Evolutionary conservation across 1,140 invertebrate genomes (phyloP).

Genomic region (Diplogasteroides magnus): DNA sequence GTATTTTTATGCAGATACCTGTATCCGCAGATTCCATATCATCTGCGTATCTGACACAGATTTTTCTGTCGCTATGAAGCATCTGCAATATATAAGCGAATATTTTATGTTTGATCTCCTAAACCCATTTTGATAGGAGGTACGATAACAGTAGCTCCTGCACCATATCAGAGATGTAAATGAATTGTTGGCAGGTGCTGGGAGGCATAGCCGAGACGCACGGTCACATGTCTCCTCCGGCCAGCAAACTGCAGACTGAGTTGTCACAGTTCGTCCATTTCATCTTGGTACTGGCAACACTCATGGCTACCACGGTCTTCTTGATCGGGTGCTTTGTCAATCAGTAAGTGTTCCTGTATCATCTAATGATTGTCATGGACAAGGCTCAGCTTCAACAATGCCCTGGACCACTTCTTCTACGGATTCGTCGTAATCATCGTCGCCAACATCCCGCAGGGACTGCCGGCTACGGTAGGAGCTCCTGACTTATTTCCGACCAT

Average conservation of each 20-base stretch:
- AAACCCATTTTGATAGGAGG: too few relatives aligned
- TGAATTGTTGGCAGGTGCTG: background rate
- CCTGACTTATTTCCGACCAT: too few relatives aligned
- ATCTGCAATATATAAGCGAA: too few relatives aligned
- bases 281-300: conserved; percentile 36
- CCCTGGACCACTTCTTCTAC: conserved; percentile 12
- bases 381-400: background rate
- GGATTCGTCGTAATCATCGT: conserved; percentile 37
- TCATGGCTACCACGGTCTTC: conserved; percentile 22
- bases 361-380: too few relatives aligned
- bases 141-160: too few relatives aligned
- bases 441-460: conserved; percentile 75
- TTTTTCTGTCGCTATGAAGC: too few relatives aligned
- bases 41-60: too few relatives aligned
- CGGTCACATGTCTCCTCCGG: conserved; percentile 43
- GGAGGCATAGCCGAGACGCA: conserved; percentile 35
- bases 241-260: conserved; percentile 37
- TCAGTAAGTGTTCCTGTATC: conserved; percentile 4
- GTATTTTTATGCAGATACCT: too few relatives aligned
- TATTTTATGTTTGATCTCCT: too few relatives aligned
- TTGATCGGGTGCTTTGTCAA: conserved; percentile 13
- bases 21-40: too few relatives aligned
- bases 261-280: conserved; percentile 38
- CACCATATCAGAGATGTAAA: too few relatives aligned
- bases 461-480: conserved; percentile 96